Evolutionary conservation across 1,140 invertebrate species (phyloP), one percentile per base, ranked within the genome.

Genomic region (Ips nitidus): DNA sequence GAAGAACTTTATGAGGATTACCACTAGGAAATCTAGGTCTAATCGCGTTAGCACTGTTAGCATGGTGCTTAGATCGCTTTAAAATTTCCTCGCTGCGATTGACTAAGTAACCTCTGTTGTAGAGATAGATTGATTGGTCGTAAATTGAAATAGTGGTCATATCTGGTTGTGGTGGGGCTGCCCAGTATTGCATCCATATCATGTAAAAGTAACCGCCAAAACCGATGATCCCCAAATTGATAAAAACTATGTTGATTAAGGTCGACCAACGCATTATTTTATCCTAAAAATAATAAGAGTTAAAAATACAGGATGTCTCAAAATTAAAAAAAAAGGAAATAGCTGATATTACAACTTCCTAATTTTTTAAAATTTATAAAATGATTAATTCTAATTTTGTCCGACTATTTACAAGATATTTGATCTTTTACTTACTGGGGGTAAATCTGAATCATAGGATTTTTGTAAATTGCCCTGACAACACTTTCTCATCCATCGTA

Each of bases 121-220:
- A 81, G 36, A 73, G 76, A 69, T 77, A 81, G 41, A 81, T 79
- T 70, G 80, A 75, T 71, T 78, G 76, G 47, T 81, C 80, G 61
- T 80, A 81, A 52, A 70, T 78, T 8, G 77, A 78, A 36, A 69
- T 75, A 1, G 79, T 81, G 1, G 80, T 71, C 65, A 81, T 81
- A 7, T 75, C 79, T 74, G 82, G 82, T 55, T 80, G 82, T 69
- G 84, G 83, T 59, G 85, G 81, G 71, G 84, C 84, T 78, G 84
- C 84, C 87, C 88, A 90, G 72, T 89, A 90, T 73, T 89, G 86
- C 0, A 86, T 86, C 88, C 88, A 90, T 52, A 90, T 83, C 37
- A 90, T 77, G 76, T 89, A 89, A 66, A 89, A 84, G 77, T 90
- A 90, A 42, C 87, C 86, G 71, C 87, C 86, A 85, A 90, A 89